Base-by-base conservation (phyloP, 1,140 invertebrate genomes). In the Drosophila navojoa region DNA sequence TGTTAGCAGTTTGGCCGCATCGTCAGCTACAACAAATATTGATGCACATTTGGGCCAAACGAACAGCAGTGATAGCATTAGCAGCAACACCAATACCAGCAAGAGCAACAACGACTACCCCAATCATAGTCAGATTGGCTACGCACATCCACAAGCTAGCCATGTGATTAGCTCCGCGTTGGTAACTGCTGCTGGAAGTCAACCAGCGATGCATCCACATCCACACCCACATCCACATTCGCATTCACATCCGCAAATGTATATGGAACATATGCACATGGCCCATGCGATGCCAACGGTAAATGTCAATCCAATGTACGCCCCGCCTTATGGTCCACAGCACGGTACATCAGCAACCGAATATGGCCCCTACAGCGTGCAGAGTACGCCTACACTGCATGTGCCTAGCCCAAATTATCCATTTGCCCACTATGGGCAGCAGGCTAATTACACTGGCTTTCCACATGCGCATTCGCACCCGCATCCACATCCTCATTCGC, bases 321-420 rank as follows among this genome's bases (percentile, higher is more conserved):
- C 47, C 3, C 25, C 90, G 16, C 55, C 70, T 0, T 72, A 68
- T 11, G 63, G 58, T 35, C 71, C 29, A 38, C 79, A 40, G 35
- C 75, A 72, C 32, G 66, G 61, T 7, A 58, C 79, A 38, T 62
- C 76, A 1, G 79, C 67, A n/a, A 42, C 77, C 3, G 81, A 90
- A 16, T 89, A 82, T 57, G 38, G 57, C 35, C 22, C 76, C 38
- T 62, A 72, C 25, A 53, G 81, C 32, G 58, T 52, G 5, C 68
- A 75, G 19, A 47, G 66, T 40, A 74, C 93, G 4, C 75, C 90
- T 32, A 79, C 76, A 4, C 25, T 92, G 5, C 91, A 92, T 44
- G 76, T 92, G 38, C 91, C 91, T 2, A 91, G 87, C 47, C 91
- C 91, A 2, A 92, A 92, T 61, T 92, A 92, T 76, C 84, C 81